Base-by-base conservation (phyloP, 2,888 invertebrate species). In the Dryadula phaetusa region DNA sequence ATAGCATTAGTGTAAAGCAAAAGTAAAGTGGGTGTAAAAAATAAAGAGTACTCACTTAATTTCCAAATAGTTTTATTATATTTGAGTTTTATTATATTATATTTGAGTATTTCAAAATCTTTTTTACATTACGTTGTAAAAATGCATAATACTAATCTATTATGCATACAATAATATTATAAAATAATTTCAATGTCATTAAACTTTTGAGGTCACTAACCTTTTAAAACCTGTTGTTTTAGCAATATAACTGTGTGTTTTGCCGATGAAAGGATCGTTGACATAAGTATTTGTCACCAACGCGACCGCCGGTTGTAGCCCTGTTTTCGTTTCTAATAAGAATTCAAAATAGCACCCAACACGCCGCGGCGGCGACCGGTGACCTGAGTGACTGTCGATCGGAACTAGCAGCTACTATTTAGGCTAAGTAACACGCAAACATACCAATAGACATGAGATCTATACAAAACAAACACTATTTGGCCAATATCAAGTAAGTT, bases 191-290 rank as follows among this genome's bases (percentile, higher is more conserved):
- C 61, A 73, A 72, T 71, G 80, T 79, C 81, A 77, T 75, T 79
- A 81, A 82, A 80, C 82, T 78, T 68, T 68, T 18, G 74, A 76
- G 84, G 84, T 84, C 83, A 87, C 87, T 86, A 77, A 87, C 87
- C 86, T 82, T 69, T 74, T 52, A 64, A 63, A 60, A 66, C 40
- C 47, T 58, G 62, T 52, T 61, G 64, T 20, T 40, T 52, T 58
- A 32, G 61, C 40, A 10, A 44, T 28, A 42, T 44, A 49, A 14
- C 25, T 40, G 14, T 32, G 14, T 22, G 20, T 56, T n/a, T 14
- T 46, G 28, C 5, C 20, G 18, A 7, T 2, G 2, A 32, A 12
- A 12, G 37, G 12, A 37, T 37, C 37, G 10, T 37, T 37, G 2
- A 34, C 8, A 8, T 34, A 6, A 12, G n/a, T 42, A 7, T 42